phyloP scores from a whole-genome alignment of 2,113 vertebrate genomes.

The Parus major region DNA sequence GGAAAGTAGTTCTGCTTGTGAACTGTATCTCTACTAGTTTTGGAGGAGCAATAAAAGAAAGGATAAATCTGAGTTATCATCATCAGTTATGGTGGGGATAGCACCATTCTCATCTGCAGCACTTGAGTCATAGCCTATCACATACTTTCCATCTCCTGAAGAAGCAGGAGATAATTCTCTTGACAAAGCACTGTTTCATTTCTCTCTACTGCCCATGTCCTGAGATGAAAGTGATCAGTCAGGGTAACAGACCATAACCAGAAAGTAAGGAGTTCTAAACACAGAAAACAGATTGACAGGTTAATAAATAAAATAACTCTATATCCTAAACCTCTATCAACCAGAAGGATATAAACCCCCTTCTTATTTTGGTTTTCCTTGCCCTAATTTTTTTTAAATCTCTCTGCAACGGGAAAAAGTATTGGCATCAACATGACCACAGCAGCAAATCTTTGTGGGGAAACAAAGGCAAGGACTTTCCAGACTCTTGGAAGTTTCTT shows the following conservation, averaged over 20 bases:
- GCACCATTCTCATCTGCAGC: background rate
- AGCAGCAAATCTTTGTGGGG: background rate
- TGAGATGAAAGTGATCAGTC: background rate
- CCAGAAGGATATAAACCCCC: background rate
- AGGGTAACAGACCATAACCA: background rate
- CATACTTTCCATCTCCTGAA: background rate
- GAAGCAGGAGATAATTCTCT: background rate
- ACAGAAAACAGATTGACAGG: background rate
- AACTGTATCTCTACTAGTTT: background rate
- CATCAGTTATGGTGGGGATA: background rate
- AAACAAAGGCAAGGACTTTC: background rate
- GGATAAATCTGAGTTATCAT: background rate
- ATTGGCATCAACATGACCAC: background rate
- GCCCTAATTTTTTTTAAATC: background rate
- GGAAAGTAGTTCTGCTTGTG: background rate
- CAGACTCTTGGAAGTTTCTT: background rate
- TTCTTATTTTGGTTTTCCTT: background rate
- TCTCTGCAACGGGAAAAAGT: background rate
- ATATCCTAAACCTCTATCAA: background rate
- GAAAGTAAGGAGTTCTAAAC: background rate
- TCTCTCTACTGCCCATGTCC: background rate
- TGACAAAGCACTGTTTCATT: background rate
- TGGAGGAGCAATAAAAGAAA: background rate
- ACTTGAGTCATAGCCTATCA: background rate
- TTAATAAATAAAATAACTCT: background rate